These are phyloP conservation scores for Rhea pennata DNA, from an alignment of 2,113 vertebrate species.

Conservation along the genomic window DNA sequence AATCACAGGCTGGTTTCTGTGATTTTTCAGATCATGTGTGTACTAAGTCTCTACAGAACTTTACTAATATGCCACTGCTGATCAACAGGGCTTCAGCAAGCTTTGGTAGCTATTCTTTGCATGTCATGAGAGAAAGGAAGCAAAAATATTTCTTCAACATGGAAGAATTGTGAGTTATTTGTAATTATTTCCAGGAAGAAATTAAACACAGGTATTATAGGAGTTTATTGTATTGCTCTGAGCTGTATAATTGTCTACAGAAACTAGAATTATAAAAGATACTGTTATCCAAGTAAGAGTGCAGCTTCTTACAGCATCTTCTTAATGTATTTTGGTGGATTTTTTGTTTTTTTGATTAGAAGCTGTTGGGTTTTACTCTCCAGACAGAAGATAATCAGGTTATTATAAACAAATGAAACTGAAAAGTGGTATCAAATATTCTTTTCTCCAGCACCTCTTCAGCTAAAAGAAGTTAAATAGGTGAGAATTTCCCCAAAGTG, in stretches of 20 bases:
- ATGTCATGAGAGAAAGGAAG: background rate
- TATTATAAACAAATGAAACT: background rate
- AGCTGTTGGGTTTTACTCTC: background rate
- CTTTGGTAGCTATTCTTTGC: background rate
- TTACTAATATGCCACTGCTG: background rate
- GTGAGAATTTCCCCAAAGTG: background rate
- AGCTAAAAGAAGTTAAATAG: background rate
- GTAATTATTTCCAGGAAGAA: background rate
- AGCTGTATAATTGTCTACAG: background rate
- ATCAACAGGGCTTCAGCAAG: fast-evolving
- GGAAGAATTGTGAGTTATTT: background rate
- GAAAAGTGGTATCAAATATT: background rate
- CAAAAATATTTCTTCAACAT: background rate
- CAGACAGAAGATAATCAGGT: background rate
- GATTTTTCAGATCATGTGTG: background rate
- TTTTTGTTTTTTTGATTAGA: background rate
- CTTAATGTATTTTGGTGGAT: background rate
- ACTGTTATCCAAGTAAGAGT: too few species aligned
- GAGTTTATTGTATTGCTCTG: background rate
- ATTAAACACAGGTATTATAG: background rate
- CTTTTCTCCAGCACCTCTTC: background rate
- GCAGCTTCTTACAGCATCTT: background rate
- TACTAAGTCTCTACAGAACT: background rate
- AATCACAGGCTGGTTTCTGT: background rate
- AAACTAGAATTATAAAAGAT: background rate